A percentile compares a stretch with the other conserved stretches of the same genome.
Conservation (phyloP, 2,113 vertebrate genomes). For the Boleophthalmus pectinirostris region DNA sequence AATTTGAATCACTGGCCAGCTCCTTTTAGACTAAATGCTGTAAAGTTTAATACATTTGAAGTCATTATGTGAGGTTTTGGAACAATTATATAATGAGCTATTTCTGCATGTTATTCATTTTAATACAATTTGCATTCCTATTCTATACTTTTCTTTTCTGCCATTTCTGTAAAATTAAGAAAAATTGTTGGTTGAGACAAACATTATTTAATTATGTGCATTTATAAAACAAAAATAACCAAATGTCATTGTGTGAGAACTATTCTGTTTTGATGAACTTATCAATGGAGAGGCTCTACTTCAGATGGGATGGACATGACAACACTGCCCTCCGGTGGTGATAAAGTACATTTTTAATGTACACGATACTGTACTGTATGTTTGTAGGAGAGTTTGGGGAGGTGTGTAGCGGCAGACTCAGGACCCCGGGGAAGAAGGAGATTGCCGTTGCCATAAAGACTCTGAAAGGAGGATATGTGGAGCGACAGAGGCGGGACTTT, state of each 20-base stretch:
- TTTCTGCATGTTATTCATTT: no score
- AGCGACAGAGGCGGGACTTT: constrained; percentile 92
- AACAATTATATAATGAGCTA: no score
- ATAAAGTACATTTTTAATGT: neutral
- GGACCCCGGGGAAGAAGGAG: constrained; percentile 92
- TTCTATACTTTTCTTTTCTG: no score
- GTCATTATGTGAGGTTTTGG: neutral
- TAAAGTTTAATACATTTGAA: neutral
- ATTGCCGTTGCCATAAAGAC: constrained; percentile 97
- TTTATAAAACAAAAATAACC: neutral
- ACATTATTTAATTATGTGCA: neutral
- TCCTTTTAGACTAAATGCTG: neutral
- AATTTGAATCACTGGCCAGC: neutral
- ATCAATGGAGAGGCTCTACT: constrained; percentile 28
- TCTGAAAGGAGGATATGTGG: constrained; percentile 89
- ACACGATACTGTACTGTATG: constrained; percentile 2
- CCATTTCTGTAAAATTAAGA: no score
- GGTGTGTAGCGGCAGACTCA: constrained; percentile 92
- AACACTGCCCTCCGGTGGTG: constrained; percentile 71
- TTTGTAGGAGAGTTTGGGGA: constrained; percentile 92
- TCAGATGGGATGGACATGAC: constrained; percentile 46
- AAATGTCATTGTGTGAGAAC: neutral
- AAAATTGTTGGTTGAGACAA: no score
- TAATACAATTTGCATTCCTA: no score
- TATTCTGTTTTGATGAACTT: constrained; percentile 31